A percentile compares a stretch with the other conserved stretches of the same genome.
Conservation (phyloP, 1,140 invertebrate genomes). For the Drosophila watanabei region DNA sequence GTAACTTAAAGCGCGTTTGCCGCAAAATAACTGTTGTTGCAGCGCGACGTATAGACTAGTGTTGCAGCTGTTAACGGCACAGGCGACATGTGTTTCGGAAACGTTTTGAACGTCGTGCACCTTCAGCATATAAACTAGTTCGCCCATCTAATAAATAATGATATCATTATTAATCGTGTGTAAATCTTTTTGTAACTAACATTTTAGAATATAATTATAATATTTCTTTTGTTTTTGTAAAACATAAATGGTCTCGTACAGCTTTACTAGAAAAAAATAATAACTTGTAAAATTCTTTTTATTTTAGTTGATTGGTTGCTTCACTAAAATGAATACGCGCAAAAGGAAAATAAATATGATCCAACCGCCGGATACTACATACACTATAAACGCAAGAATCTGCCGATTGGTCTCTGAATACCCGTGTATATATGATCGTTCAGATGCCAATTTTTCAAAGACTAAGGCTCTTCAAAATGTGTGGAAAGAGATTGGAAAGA, state of each 20-base stretch:
- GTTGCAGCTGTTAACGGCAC: slow-evolving; percentile 67
- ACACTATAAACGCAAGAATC: slow-evolving; percentile 67
- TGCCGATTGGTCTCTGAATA: slow-evolving; percentile 67
- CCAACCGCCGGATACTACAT: slow-evolving; percentile 56
- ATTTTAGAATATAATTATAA: no score
- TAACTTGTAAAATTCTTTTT: neutral
- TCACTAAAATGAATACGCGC: slow-evolving; percentile 18
- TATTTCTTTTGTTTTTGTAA: no score
- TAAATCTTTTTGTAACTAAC: no score
- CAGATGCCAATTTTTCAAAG: slow-evolving; percentile 38
- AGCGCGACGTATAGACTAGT: slow-evolving; percentile 16
- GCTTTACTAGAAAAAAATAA: neutral
- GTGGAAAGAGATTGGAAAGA: slow-evolving; percentile 65
- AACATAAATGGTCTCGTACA: no score
- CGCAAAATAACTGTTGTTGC: slow-evolving; percentile 27
- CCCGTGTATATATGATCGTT: slow-evolving; percentile 76
- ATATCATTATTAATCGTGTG: no score
- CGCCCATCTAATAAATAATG: no score
- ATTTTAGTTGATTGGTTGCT: neutral
- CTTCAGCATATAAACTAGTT: no score
- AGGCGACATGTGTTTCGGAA: slow-evolving; percentile 44
- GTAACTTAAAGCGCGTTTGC: neutral
- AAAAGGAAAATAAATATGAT: neutral
- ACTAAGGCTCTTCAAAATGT: slow-evolving; percentile 8
- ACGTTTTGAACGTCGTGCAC: neutral